A percentile compares a stretch with the other conserved stretches of the same genome.
These are phyloP conservation scores for Xenopus petersii DNA, from an alignment of 2,797 vertebrate genomes.

Conservation along the genomic window DNA sequence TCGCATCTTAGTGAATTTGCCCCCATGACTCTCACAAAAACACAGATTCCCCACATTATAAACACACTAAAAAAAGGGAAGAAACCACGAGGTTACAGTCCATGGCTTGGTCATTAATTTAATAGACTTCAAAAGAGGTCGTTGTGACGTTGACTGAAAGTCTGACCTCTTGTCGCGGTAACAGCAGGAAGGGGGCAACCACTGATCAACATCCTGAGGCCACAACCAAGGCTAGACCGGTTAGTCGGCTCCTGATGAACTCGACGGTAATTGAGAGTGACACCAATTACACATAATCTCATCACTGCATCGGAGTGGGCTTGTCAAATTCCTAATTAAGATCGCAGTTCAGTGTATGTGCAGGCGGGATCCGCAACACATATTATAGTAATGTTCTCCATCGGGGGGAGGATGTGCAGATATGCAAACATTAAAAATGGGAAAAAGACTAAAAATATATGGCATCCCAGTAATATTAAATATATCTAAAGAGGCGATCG, in stretches of 20 bases:
- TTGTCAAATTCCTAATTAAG: constrained; percentile 99
- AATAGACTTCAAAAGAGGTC: constrained; percentile 85
- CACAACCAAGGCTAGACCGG: constrained; percentile 87
- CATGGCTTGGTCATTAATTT: constrained; percentile 80
- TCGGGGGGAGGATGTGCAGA: too few species aligned
- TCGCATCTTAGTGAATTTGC: too few species aligned
- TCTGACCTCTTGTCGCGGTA: constrained; percentile 72
- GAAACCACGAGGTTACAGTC: constrained; percentile 67
- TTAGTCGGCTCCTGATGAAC: constrained; percentile 87
- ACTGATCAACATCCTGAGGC: constrained; percentile 91
- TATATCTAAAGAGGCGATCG: too few species aligned
- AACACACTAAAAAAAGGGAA: constrained; percentile 39
- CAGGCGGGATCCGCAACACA: constrained; percentile 67
- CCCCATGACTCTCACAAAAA: too few species aligned
- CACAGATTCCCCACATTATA: neutral
- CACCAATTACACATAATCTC: constrained; percentile 99
- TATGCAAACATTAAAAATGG: too few species aligned
- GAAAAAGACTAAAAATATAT: too few species aligned
- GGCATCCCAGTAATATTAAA: too few species aligned
- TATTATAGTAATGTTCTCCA: too few species aligned
- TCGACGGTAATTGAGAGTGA: constrained; percentile 93
- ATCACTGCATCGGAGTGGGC: constrained; percentile 93
- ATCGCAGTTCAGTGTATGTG: constrained; percentile 89
- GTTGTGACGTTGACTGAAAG: constrained; percentile 80
- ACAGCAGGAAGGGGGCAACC: constrained; percentile 74